A percentile compares a stretch with the other conserved stretches of the same genome.
Evolutionary conservation across 2,888 invertebrate species (phyloP).

Genomic region (Nemoura dubitans): DNA sequence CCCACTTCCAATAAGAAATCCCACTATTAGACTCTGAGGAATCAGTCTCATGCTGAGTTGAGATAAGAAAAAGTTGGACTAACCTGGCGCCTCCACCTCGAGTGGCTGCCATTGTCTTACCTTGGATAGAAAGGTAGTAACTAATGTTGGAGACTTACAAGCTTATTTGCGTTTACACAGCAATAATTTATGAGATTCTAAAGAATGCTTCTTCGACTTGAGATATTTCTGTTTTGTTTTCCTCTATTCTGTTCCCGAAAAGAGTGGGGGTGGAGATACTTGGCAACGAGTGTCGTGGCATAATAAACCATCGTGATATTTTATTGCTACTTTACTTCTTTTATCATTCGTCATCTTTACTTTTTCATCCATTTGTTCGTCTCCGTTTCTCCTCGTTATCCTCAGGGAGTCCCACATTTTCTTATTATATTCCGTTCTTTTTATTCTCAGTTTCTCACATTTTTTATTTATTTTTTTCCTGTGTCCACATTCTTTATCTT

Average conservation of each 20-base stretch:
- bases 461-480: slow-evolving; percentile 33
- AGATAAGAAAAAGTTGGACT: not conserved
- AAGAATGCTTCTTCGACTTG: not conserved
- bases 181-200: not conserved
- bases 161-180: slow-evolving; percentile 3
- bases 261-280: not conserved
- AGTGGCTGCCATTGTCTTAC: not conserved
- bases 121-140: not conserved
- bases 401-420: slow-evolving; percentile 30
- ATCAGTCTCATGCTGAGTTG: not conserved
- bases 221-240: slow-evolving; percentile 7
- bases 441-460: slow-evolving; percentile 41
- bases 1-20: not conserved
- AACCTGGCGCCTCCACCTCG: not conserved
- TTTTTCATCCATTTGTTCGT: slow-evolving; percentile 36
- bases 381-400: slow-evolving; percentile 22
- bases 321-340: slow-evolving; percentile 24
- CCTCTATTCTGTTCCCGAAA: not conserved
- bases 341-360: slow-evolving; percentile 35
- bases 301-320: slow-evolving; percentile 10
- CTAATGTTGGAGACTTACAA: slow-evolving; percentile 12
- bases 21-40: not conserved
- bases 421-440: slow-evolving; percentile 33
- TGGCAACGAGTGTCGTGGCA: not conserved
- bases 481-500: slow-evolving; percentile 39